Percentiles rank a stretch among this genome's conserved stretches.
Conservation (phyloP, 2,888 invertebrate genomes). For the Agrotis puta region DNA sequence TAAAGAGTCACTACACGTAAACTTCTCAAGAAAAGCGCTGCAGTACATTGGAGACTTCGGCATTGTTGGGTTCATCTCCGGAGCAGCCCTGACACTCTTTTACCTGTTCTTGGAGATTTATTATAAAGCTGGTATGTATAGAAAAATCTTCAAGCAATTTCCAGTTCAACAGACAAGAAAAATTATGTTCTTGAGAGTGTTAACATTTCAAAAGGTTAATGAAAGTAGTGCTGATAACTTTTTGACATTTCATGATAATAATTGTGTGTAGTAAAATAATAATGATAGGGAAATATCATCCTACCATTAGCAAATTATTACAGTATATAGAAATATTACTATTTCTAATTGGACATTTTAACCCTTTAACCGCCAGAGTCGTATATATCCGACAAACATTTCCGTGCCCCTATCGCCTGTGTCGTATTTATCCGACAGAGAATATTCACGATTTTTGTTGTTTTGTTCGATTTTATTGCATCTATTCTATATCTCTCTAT, state of each 20-base stretch:
- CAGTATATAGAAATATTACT: too few species aligned
- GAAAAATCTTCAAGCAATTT: not conserved
- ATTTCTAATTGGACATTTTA: too few species aligned
- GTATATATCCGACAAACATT: too few species aligned
- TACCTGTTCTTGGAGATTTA: slow-evolving; percentile 85
- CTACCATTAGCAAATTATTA: too few species aligned
- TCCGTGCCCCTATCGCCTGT: too few species aligned
- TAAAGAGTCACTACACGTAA: slow-evolving; percentile 85
- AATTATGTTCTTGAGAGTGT: not conserved
- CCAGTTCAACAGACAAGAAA: not conserved
- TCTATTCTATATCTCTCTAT: too few species aligned
- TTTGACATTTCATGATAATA: slow-evolving; percentile 33
- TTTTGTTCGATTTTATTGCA: too few species aligned
- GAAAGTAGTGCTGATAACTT: slow-evolving; percentile 22
- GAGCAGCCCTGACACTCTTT: slow-evolving; percentile 85
- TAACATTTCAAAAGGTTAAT: not conserved
- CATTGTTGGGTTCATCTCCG: slow-evolving; percentile 86
- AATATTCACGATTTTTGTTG: too few species aligned
- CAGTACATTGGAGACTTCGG: slow-evolving; percentile 88
- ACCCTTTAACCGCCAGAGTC: too few species aligned
- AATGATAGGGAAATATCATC: not conserved
- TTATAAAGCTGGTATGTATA: slow-evolving; percentile 82
- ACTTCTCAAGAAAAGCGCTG: slow-evolving; percentile 87
- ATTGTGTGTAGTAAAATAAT: not conserved
- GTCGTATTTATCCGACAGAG: too few species aligned